Evolutionary conservation across 2,797 vertebrate genomes (phyloP).

Genomic region (Ctenochaetus hawaiiensis): DNA sequence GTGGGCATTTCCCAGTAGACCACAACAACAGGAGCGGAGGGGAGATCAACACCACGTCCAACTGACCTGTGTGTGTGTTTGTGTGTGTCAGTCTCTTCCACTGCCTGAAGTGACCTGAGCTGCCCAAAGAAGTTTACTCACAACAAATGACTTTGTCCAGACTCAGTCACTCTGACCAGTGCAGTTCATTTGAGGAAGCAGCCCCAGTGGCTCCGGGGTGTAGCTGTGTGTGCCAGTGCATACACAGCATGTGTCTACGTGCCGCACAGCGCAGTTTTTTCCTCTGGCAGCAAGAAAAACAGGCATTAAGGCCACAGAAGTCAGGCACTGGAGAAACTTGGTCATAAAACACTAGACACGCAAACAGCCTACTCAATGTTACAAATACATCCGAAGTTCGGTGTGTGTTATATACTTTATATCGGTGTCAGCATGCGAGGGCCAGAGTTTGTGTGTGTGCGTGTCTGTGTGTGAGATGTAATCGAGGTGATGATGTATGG

Average conservation of each 20-base stretch:
- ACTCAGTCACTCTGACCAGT: constrained; percentile 52
- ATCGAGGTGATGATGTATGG: constrained; percentile 78
- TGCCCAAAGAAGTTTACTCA: constrained; percentile 70
- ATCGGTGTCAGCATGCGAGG: background rate
- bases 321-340: constrained; percentile 25
- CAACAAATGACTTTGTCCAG: constrained; percentile 73
- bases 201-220: constrained; percentile 38
- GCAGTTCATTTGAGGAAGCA: constrained; percentile 66
- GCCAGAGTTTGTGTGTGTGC: background rate
- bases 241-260: constrained; percentile 15
- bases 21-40: constrained; percentile 54
- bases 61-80: constrained; percentile 45
- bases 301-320: constrained; percentile 52
- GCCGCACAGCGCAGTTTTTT: background rate
- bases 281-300: constrained; percentile 32
- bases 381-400: constrained; percentile 50
- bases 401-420: constrained; percentile 32
- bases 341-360: constrained; percentile 25
- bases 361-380: constrained; percentile 2
- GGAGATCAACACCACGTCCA: constrained; percentile 60
- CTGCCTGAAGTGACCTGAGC: constrained; percentile 61
- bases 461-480: constrained; percentile 56
- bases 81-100: constrained; percentile 25
- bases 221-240: constrained; percentile 44
- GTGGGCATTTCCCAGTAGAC: constrained; percentile 72